phyloP scores from a whole-genome alignment of 2,888 invertebrate genomes.

The Aphrophora alni region DNA sequence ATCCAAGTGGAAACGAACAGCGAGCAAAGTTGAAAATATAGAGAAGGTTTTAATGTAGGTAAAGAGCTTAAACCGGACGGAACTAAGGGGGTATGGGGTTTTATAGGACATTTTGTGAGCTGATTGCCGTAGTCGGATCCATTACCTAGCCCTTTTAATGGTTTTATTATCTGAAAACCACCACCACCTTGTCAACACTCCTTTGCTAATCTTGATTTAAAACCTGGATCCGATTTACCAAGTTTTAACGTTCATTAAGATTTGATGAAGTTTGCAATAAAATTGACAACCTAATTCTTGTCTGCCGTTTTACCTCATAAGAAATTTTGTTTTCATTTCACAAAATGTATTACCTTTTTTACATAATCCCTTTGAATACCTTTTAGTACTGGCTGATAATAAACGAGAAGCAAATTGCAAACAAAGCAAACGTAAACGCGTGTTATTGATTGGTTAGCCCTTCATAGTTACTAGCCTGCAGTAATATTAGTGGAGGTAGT shows the following conservation, averaged over 20 bases:
- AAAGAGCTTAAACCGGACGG: not conserved
- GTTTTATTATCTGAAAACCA: not conserved
- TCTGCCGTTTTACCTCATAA: too few species aligned
- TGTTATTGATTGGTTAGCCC: not conserved
- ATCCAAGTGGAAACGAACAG: not conserved
- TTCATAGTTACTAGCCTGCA: not conserved
- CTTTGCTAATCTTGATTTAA: not conserved
- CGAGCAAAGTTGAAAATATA: not conserved
- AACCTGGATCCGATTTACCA: not conserved
- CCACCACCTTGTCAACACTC: not conserved
- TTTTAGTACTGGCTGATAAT: not conserved
- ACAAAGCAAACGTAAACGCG: not conserved
- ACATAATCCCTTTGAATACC: not conserved
- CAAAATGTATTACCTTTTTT: not conserved
- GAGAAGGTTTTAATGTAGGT: not conserved
- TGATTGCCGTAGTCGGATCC: not conserved
- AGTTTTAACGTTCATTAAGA: too few species aligned
- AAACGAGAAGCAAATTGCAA: not conserved
- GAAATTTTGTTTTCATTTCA: too few species aligned
- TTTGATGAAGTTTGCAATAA: too few species aligned
- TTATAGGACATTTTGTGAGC: conserved; percentile 1
- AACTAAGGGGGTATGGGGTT: not conserved
- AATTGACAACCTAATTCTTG: too few species aligned
- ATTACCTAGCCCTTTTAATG: not conserved
- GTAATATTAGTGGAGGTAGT: not conserved